Base-by-base conservation (phyloP, 2,797 vertebrate species). In the Podargus strigoides region DNA sequence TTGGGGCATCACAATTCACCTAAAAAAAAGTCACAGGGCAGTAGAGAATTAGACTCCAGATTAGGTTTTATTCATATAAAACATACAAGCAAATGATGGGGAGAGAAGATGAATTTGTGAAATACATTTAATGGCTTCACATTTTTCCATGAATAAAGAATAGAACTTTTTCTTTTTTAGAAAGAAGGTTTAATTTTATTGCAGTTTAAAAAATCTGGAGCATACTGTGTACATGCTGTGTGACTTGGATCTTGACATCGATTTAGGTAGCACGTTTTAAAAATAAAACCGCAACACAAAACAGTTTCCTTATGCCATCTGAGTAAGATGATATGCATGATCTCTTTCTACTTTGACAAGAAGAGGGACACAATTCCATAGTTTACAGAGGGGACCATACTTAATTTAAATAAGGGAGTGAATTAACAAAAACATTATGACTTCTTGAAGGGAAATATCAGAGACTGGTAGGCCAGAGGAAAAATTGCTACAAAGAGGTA, bases 201-300 rank as follows among this genome's bases (percentile, higher is more conserved):
- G 6, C 3, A 15, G 10, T 49, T 73, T 91, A 27, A 10, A 76
- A 90, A 85, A 67, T 27, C 30, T 69, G 42, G 12, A 76, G 2
- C 17, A 36, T 26, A 36, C 2, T 14, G 4, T 34, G 15, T 37
- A 60, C 9, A 6, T 32, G 4, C 5, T 59, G 6, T 14, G 6
- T 39, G 6, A 53, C 28, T 69, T 66, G 18, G 6, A 73, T 62
- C 23, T 47, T 89, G 20, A 32, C 21, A 9, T 21, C 55, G 16
- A 12, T 80, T 82, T 79, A 73, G 14, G 34, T 20, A 36, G 5
- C 4, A 39, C 3, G 41, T 72, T 44, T n/a, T 5, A 78, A 44
- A 19, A 23, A 59, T 6, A 3, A 3, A 30, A 23, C 0, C 5
- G 19, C 52, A 46, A 49, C 5, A 10, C 2, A 19, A 47, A 76